Conservation (phyloP, 1,140 invertebrate species). For the Cataglyphis hispanica region DNA sequence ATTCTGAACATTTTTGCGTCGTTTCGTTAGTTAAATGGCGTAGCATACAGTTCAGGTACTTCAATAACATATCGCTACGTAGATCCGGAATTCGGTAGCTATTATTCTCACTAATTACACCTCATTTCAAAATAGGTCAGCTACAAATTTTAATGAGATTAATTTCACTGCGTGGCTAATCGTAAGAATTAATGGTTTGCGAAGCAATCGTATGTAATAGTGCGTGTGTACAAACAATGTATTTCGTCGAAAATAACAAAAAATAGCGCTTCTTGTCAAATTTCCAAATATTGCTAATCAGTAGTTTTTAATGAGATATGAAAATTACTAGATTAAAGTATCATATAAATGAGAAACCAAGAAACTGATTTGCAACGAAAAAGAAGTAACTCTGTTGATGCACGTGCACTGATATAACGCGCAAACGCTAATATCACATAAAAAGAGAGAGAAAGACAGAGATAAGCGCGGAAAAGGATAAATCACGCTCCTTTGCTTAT, state of each 20-base stretch:
- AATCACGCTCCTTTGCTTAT: conserved; percentile 54
- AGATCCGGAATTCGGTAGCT: not conserved
- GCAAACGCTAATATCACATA: conserved; percentile 36
- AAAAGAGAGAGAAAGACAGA: conserved; percentile 11
- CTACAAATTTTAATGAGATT: conserved; percentile 24
- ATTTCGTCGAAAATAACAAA: not conserved
- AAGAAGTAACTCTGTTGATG: conserved; percentile 10
- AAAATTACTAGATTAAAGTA: conserved; percentile 32
- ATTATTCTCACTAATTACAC: not conserved
- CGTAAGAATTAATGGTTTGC: conserved; percentile 2
- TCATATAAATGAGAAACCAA: not conserved
- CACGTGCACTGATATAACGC: conserved; percentile 25
- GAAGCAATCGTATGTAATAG: not conserved
- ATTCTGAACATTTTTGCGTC: conserved; percentile 51
- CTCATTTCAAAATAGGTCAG: not conserved
- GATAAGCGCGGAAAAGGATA: conserved; percentile 6
- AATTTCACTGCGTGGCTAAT: not conserved
- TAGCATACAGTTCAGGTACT: not conserved
- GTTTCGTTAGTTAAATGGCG: conserved; percentile 33
- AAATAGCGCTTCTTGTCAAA: not conserved
- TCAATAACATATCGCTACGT: conserved; percentile 27
- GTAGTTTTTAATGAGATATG: conserved; percentile 24
- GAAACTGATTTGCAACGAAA: not conserved
- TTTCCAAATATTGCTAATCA: not conserved
- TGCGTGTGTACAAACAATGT: not conserved